A percentile compares a stretch with the other conserved stretches of the same genome.
Evolutionary conservation across 2,113 vertebrate species (phyloP).

Genomic region (Lepus europaeus): DNA sequence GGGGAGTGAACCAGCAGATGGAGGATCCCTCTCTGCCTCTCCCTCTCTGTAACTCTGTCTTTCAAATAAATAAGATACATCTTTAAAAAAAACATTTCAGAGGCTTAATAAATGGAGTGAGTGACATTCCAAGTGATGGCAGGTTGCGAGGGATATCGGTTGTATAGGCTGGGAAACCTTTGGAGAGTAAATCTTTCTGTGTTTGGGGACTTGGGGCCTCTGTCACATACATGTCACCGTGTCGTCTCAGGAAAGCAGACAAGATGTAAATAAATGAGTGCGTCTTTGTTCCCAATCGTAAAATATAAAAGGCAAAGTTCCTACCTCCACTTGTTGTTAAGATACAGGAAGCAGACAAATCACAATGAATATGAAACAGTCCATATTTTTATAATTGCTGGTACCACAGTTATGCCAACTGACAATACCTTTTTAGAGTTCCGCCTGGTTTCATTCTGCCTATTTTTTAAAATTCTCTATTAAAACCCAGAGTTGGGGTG

Average conservation of each 20-base stretch:
- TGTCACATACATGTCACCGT: not conserved
- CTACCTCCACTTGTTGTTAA: not conserved
- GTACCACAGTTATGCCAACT: not conserved
- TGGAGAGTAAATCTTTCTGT: not conserved
- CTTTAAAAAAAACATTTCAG: not conserved
- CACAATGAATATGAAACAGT: not conserved
- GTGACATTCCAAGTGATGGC: not conserved
- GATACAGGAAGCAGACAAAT: not conserved
- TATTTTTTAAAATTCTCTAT: not conserved
- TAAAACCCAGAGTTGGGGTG: not conserved
- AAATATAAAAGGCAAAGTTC: not conserved
- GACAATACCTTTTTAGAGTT: not conserved
- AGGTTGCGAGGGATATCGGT: not conserved
- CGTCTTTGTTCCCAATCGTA: not conserved
- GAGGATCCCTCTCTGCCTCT: too few species aligned
- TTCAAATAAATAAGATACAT: not conserved
- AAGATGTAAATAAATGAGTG: not conserved
- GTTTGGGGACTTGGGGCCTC: not conserved
- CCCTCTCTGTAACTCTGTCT: too few species aligned
- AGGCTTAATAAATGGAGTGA: not conserved
- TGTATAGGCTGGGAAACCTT: not conserved
- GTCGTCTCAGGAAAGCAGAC: not conserved
- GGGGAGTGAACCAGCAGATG: too few species aligned
- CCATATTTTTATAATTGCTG: not conserved
- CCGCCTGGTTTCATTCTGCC: not conserved